Evolutionary conservation across 1,140 invertebrate genomes (phyloP).

Genomic region (Bombus waltoni): DNA sequence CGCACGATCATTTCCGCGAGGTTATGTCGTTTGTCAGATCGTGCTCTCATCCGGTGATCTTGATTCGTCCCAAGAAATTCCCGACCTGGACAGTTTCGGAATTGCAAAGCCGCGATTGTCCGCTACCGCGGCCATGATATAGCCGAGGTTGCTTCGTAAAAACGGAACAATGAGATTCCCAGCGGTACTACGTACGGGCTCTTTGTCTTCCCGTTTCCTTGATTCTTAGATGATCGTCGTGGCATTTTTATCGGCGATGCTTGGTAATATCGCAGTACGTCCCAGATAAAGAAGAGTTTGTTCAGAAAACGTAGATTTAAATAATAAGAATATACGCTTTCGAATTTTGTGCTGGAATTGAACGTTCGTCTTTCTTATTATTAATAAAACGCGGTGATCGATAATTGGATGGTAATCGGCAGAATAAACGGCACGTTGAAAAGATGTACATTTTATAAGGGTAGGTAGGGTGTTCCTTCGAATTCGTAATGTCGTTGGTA

Average conservation of each 20-base stretch:
- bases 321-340: neutral
- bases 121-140: neutral
- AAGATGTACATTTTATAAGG: too few species aligned
- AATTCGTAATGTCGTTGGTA: too few species aligned
- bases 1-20: constrained; percentile 33
- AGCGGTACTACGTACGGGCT: neutral
- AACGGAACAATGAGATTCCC: constrained; percentile 32
- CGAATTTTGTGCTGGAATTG: too few species aligned
- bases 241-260: neutral
- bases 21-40: constrained; percentile 25
- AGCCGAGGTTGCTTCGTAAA: neutral
- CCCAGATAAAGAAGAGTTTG: neutral
- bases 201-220: neutral
- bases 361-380: too few species aligned
- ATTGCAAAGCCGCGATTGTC: constrained; percentile 35
- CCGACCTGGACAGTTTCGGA: constrained; percentile 13
- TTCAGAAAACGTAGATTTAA: neutral
- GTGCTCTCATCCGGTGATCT: constrained; percentile 31
- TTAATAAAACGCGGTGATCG: too few species aligned
- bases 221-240: neutral
- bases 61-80: constrained; percentile 10
- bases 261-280: neutral
- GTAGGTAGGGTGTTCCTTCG: too few species aligned
- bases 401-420: too few species aligned
- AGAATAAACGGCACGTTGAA: too few species aligned